A percentile compares a stretch with the other conserved stretches of the same genome.
phyloP scores from a whole-genome alignment of 2,888 invertebrate genomes.

The Scaptomyza tumidula region DNA sequence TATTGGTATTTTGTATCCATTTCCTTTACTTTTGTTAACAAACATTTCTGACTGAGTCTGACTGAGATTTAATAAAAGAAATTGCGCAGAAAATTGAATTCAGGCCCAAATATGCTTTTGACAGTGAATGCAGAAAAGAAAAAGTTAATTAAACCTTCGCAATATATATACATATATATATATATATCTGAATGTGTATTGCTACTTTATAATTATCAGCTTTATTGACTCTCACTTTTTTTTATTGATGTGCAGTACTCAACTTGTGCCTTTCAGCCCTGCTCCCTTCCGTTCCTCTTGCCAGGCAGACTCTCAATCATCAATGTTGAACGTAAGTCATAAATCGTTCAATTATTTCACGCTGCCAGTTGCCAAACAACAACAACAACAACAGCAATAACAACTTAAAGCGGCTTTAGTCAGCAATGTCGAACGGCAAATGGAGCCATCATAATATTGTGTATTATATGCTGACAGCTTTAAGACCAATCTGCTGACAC shows the following conservation, averaged over 20 bases:
- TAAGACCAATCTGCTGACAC: slow-evolving; percentile 59
- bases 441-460: slow-evolving; percentile 50
- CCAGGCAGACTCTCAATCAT: slow-evolving; percentile 34
- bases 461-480: slow-evolving; percentile 63
- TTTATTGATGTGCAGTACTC: slow-evolving; percentile 27
- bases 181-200: neutral
- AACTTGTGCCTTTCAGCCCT: neutral
- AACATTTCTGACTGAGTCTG: too few species aligned
- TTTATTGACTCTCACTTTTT: slow-evolving; percentile 43
- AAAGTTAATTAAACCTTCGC: slow-evolving; percentile 36
- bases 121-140: slow-evolving; percentile 17
- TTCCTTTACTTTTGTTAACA: too few species aligned
- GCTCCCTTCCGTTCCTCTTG: neutral
- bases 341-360: slow-evolving; percentile 58
- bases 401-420: slow-evolving; percentile 42
- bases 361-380: slow-evolving; percentile 28
- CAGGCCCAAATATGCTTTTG: neutral
- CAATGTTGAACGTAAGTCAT: slow-evolving; percentile 36
- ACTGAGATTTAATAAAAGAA: neutral
- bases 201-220: slow-evolving; percentile 15
- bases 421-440: slow-evolving; percentile 46
- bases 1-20: too few species aligned
- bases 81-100: neutral
- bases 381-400: neutral
- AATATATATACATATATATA: slow-evolving; percentile 1